Evolutionary conservation across 2,113 vertebrate genomes (phyloP).

Genomic region (Calidris pygmaea): DNA sequence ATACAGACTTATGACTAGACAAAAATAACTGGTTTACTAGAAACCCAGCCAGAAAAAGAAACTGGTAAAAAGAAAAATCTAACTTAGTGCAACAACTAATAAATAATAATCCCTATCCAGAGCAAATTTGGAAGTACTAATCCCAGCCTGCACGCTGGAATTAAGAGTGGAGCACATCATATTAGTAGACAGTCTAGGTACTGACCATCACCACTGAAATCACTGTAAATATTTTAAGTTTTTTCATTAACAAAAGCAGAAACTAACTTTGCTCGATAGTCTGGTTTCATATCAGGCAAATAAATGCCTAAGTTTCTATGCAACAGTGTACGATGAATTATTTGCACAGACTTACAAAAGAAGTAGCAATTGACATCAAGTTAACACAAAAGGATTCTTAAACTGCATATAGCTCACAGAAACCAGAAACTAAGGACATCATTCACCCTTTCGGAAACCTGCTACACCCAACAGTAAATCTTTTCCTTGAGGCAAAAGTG

Average conservation of each 20-base stretch:
- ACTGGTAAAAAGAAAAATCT: neutral
- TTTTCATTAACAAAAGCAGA: neutral
- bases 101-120: neutral
- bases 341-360: neutral
- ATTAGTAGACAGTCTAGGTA: neutral
- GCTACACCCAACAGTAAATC: neutral
- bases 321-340: neutral
- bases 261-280: neutral
- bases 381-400: neutral
- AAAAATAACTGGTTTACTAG: neutral
- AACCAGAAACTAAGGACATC: neutral
- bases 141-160: neutral
- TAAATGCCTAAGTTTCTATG: neutral
- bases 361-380: neutral
- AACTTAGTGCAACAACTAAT: neutral
- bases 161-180: neutral
- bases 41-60: neutral
- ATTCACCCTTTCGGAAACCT: conserved; percentile 9
- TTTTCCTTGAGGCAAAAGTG: neutral
- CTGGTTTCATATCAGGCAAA: neutral
- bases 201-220: neutral
- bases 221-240: neutral
- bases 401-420: neutral
- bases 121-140: neutral
- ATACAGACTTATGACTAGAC: neutral